A percentile compares a stretch with the other conserved stretches of the same genome.
phyloP scores from a whole-genome alignment of 2,888 invertebrate genomes.

The Liodrosophila aerea region DNA sequence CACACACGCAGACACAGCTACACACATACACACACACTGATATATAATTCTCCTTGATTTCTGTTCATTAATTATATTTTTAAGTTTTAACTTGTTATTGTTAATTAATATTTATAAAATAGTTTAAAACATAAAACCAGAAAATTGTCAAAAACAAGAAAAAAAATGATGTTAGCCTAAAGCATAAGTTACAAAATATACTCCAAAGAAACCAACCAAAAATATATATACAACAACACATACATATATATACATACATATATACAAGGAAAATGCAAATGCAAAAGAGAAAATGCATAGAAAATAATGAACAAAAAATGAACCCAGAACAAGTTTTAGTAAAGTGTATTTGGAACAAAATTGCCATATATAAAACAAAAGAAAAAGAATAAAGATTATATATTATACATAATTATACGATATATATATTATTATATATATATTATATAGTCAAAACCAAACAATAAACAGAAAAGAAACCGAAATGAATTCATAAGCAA shows the following conservation, averaged over 20 bases:
- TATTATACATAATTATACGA: constrained; percentile 21
- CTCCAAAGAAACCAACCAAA: constrained; percentile 83
- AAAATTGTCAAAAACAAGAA: constrained; percentile 23
- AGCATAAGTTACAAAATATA: constrained; percentile 78
- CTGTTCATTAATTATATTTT: constrained; percentile 67
- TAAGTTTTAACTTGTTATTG: constrained; percentile 76
- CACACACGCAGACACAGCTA: constrained; percentile 9
- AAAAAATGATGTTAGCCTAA: constrained; percentile 57
- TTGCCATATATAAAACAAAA: constrained; percentile 65
- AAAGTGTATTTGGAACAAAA: constrained; percentile 77
- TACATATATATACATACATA: constrained; percentile 62
- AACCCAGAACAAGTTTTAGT: constrained; percentile 75
- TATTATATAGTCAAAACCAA: constrained; percentile 60
- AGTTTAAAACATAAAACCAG: constrained; percentile 26
- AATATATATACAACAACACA: constrained; percentile 76
- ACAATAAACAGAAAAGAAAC: constrained; percentile 54
- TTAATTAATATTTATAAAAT: constrained; percentile 72
- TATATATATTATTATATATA: constrained; percentile 39
- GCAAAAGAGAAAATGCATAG: constrained; percentile 30
- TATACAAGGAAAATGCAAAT: constrained; percentile 61
- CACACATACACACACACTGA: constrained; percentile 32
- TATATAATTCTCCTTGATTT: constrained; percentile 46
- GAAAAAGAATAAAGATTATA: constrained; percentile 11
- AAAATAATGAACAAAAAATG: constrained; percentile 36
- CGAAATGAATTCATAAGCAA: constrained; percentile 21